Evolutionary conservation across 2,113 vertebrate genomes (phyloP).

Genomic region (Apteryx mantelli): DNA sequence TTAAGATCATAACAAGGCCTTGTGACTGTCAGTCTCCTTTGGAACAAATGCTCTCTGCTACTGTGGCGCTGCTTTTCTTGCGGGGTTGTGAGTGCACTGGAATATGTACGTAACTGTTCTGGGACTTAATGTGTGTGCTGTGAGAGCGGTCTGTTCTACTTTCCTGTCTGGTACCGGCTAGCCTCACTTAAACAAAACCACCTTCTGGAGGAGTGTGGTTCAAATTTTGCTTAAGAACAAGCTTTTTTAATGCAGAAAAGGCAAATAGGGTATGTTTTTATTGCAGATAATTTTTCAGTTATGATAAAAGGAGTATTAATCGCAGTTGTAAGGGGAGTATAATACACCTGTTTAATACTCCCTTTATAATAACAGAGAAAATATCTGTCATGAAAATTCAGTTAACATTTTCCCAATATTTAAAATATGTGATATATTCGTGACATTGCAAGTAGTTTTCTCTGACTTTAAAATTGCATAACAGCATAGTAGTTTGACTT

Average conservation of each 20-base stretch:
- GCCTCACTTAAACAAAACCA: not conserved
- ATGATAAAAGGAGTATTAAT: constrained; percentile 1
- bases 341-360: not conserved
- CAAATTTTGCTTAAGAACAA: not conserved
- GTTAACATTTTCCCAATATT: not conserved
- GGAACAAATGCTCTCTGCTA: accelerated
- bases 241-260: not conserved
- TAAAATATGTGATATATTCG: not conserved
- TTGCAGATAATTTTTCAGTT: constrained; percentile 4
- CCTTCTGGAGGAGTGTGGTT: not conserved
- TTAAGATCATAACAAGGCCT: not conserved
- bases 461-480: not conserved
- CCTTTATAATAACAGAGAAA: not conserved
- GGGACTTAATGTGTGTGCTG: accelerated
- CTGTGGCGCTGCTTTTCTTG: not conserved
- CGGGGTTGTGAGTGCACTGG: not conserved
- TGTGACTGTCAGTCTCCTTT: not conserved
- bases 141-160: not conserved
- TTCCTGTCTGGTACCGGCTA: not conserved
- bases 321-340: not conserved
- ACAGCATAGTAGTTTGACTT: not conserved
- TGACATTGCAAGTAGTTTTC: not conserved
- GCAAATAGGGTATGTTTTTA: not conserved
- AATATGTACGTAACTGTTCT: not conserved
- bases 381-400: not conserved